Evolutionary conservation across 2,797 vertebrate genomes (phyloP).

Genomic region (Phylloscopus collybita): DNA sequence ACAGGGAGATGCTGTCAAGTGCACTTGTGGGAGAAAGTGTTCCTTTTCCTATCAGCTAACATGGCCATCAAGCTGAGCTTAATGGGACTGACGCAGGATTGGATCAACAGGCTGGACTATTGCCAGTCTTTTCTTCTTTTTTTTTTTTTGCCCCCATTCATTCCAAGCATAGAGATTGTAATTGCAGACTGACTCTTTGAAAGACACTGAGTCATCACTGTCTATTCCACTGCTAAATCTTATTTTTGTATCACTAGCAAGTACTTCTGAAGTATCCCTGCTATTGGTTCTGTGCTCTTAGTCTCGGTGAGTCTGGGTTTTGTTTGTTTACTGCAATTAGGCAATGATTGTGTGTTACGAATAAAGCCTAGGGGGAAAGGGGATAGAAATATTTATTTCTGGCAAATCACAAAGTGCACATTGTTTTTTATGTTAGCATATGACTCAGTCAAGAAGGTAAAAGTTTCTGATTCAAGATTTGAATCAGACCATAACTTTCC

Average conservation of each 20-base stretch:
- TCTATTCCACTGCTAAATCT: not conserved
- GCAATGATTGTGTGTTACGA: not conserved
- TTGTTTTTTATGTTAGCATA: not conserved
- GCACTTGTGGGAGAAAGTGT: not conserved
- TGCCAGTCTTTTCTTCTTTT: not conserved
- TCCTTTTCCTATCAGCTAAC: not conserved
- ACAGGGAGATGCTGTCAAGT: not conserved
- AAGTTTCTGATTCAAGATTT: conserved; percentile 4
- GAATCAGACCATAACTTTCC: conserved; percentile 3
- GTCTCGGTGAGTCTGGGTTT: not conserved
- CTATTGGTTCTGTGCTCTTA: not conserved
- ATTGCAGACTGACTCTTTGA: conserved; percentile 5
- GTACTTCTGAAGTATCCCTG: not conserved
- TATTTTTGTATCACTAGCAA: conserved; percentile 1
- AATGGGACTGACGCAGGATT: not conserved
- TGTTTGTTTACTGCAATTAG: conserved; percentile 22
- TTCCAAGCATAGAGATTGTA: conserved; percentile 1
- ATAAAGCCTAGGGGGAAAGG: not conserved
- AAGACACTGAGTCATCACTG: conserved; percentile 37
- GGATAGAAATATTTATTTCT: not conserved
- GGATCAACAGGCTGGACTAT: not conserved
- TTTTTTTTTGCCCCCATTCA: conserved; percentile 15
- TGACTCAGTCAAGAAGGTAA: not conserved
- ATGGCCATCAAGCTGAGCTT: not conserved
- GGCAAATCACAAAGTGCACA: not conserved